Base-by-base conservation (phyloP, 2,888 invertebrate species). In the Drosophila flavopinicola region DNA sequence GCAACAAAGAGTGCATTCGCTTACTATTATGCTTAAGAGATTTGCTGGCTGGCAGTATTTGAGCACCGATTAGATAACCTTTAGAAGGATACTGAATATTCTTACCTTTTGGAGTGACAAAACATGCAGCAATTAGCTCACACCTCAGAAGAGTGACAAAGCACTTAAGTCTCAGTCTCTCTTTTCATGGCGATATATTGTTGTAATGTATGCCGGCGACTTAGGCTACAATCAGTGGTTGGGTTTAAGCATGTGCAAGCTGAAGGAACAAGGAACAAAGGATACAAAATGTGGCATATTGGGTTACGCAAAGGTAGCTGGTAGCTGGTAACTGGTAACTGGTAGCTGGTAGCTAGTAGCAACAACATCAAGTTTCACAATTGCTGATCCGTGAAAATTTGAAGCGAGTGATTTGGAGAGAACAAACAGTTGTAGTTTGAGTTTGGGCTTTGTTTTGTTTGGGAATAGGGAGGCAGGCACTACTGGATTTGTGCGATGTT, bases 401-500 rank as follows among this genome's bases (percentile, higher is more conserved):
- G 58, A 69, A 38, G 38, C 61, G 25, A 35, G 9, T 10, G 60
- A 61, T 61, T 61, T 52, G 57, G 25, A 35, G 24, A 24, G 24
- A 6, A 9, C 15, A 4, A 57, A 24, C 10, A 30, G 35, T 37
- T 25, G 20, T 10, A 15, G 27, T 45, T 15, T 10, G 4, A 11
- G 39, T 41, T 69, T 69, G 68, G 4, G 15, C 44, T 41, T 69
- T 69, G 68, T 73, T 48, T 13, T 17, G 27, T 25, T 51, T 24
- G n/a, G 20, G 35, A 32, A 33, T 38, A 25, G 35, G 20, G 35
- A 32, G 35, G 2, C 7, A 7, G 17, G 5, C 57, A 63, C 82
- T 78, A 80, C 85, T 69, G 78, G 69, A 85, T 79, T 74, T 68
- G 48, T 52, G 67, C 54, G 87, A 87, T 85, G 71, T 77, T 75